Evolutionary conservation across 1,140 invertebrate genomes (phyloP).

Genomic region (Whitmania pigra): DNA sequence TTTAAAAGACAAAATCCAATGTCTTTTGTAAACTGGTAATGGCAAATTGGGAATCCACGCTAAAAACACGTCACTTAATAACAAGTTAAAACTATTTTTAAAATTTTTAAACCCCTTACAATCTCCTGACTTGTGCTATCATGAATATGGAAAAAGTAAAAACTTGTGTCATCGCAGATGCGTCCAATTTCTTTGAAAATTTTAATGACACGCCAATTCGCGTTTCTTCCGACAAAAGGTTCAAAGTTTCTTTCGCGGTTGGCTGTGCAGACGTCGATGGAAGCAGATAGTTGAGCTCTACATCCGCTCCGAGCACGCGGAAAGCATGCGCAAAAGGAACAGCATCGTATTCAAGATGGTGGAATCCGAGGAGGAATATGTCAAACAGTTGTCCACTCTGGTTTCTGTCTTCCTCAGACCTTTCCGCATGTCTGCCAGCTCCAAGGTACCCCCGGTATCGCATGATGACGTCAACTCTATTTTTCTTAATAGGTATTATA

Average conservation of each 20-base stretch:
- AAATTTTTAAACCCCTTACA: too few species aligned
- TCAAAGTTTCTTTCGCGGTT: slow-evolving; percentile 83
- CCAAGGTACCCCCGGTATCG: slow-evolving; percentile 78
- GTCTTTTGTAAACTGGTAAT: too few species aligned
- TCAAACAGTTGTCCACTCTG: slow-evolving; percentile 76
- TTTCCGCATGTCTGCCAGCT: slow-evolving; percentile 79
- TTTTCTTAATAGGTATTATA: slow-evolving; percentile 60
- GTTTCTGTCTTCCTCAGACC: slow-evolving; percentile 82
- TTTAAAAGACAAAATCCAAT: too few species aligned
- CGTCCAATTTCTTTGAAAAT: too few species aligned
- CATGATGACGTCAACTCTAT: slow-evolving; percentile 92
- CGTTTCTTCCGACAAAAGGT: slow-evolving; percentile 40
- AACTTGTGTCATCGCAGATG: too few species aligned
- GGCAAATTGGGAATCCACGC: too few species aligned
- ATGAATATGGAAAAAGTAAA: too few species aligned
- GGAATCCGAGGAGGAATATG: slow-evolving; percentile 62
- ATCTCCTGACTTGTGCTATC: too few species aligned
- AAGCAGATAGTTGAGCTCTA: slow-evolving; percentile 90
- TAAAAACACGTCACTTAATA: too few species aligned
- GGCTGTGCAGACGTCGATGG: slow-evolving; percentile 82
- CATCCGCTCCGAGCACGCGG: slow-evolving; percentile 83
- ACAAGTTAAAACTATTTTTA: too few species aligned
- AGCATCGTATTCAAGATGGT: slow-evolving; percentile 85
- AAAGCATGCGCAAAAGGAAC: slow-evolving; percentile 84
- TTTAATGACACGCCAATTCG: too few species aligned